Conservation (phyloP, 2,113 vertebrate species). For the Anguilla japonica region DNA sequence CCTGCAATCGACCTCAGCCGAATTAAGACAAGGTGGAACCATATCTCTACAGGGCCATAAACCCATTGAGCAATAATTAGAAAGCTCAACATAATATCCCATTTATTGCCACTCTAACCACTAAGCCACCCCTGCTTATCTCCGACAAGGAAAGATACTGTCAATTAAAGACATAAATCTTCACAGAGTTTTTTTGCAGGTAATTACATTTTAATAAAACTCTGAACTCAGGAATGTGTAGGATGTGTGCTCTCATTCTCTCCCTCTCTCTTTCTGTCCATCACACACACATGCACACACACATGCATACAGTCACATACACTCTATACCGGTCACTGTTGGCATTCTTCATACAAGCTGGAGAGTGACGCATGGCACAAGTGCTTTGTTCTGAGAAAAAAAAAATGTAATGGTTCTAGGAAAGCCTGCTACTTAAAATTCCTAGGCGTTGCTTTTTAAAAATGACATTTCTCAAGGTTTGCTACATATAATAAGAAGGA, state of each 20-base stretch:
- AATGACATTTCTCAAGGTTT: background rate
- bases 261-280: background rate
- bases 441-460: background rate
- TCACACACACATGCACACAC: no score
- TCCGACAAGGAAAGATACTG: conserved; percentile 17
- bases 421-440: background rate
- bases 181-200: background rate
- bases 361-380: no score
- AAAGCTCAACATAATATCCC: conserved; percentile 35
- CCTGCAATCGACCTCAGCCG: conserved; percentile 35
- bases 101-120: conserved; percentile 28
- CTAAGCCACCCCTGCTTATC: conserved; percentile 19
- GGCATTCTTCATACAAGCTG: no score
- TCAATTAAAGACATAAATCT: background rate
- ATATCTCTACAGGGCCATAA: conserved; percentile 42
- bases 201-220: conserved; percentile 7
- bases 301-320: no score
- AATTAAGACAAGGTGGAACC: conserved; percentile 49
- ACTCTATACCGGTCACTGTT: no score
- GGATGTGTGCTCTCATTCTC: background rate
- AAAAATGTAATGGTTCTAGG: background rate
- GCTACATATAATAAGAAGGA: no score
- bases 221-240: background rate
- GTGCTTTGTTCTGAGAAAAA: background rate
- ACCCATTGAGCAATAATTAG: conserved; percentile 46